Percentiles rank a stretch among this genome's conserved stretches.
phyloP scores from a whole-genome alignment of 2,113 vertebrate genomes.

The Hyaena hyaena region DNA sequence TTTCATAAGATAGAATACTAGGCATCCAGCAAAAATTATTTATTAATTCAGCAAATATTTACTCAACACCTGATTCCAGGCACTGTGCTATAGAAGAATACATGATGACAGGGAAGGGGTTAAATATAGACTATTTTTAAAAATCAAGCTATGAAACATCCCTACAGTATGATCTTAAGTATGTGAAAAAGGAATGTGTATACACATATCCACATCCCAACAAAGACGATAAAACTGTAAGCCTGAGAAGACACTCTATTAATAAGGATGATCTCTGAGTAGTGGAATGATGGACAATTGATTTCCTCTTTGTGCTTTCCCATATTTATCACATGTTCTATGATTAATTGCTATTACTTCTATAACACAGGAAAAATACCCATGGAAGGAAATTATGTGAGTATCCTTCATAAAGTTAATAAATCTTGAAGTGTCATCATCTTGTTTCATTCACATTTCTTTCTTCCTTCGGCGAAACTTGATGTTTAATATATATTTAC shows the following conservation, averaged over 20 bases:
- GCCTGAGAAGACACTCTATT: background rate
- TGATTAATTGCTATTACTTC: background rate
- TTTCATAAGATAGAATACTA: slow-evolving; percentile 1
- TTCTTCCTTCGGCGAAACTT: background rate
- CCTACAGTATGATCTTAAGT: background rate
- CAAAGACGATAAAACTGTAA: background rate
- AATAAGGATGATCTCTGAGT: background rate
- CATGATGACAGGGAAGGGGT: background rate
- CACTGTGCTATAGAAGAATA: background rate
- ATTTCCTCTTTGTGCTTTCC: background rate
- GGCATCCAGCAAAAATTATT: background rate
- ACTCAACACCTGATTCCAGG: background rate
- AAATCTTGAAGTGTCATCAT: background rate
- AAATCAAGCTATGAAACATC: background rate
- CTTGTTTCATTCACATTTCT: background rate
- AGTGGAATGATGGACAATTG: background rate
- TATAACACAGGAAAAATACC: background rate
- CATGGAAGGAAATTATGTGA: background rate
- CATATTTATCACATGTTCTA: background rate
- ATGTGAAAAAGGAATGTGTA: background rate
- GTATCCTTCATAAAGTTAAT: background rate
- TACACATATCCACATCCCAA: background rate
- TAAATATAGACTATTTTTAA: background rate
- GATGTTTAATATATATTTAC: background rate
- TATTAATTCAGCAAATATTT: slow-evolving; percentile 3